phyloP scores from a whole-genome alignment of 2,797 vertebrate genomes.

The Phoxinus dragarum region DNA sequence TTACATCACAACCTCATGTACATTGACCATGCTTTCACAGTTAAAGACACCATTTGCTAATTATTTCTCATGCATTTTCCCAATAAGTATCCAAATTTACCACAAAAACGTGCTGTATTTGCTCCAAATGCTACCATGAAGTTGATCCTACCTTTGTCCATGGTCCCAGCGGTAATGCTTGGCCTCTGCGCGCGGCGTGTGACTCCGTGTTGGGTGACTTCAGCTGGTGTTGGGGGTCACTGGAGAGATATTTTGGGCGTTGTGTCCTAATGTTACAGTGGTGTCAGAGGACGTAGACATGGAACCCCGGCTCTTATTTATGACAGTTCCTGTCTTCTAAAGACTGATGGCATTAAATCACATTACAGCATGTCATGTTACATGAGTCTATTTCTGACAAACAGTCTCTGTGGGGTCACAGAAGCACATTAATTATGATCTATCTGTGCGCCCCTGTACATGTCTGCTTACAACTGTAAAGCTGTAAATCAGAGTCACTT shows the following conservation, averaged over 20 bases:
- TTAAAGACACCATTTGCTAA: not conserved
- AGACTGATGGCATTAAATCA: conserved; percentile 33
- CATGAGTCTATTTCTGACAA: conserved; percentile 24
- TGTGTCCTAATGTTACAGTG: conserved; percentile 48
- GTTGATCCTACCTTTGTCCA: conserved; percentile 52
- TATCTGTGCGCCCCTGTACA: not conserved
- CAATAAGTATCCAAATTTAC: not conserved
- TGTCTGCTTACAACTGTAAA: not conserved
- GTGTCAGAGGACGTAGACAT: conserved; percentile 25
- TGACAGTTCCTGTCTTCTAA: conserved; percentile 30
- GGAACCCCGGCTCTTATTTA: conserved; percentile 50
- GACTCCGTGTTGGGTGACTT: conserved; percentile 12
- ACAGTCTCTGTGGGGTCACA: not conserved
- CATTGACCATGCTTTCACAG: not conserved
- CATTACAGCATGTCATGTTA: conserved; percentile 36
- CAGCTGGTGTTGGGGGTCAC: conserved; percentile 31
- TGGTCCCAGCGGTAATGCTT: conserved; percentile 20
- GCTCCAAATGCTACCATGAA: not conserved
- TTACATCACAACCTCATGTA: not conserved
- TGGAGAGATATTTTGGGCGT: conserved; percentile 43
- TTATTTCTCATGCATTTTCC: not conserved
- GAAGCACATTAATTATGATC: conserved; percentile 12
- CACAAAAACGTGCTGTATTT: not conserved
- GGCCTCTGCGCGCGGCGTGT: not conserved
- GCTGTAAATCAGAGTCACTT: not conserved